These are phyloP conservation scores for Dinothrombium tinctorium DNA, from an alignment of 1,140 invertebrate genomes.

Conservation along the genomic window DNA sequence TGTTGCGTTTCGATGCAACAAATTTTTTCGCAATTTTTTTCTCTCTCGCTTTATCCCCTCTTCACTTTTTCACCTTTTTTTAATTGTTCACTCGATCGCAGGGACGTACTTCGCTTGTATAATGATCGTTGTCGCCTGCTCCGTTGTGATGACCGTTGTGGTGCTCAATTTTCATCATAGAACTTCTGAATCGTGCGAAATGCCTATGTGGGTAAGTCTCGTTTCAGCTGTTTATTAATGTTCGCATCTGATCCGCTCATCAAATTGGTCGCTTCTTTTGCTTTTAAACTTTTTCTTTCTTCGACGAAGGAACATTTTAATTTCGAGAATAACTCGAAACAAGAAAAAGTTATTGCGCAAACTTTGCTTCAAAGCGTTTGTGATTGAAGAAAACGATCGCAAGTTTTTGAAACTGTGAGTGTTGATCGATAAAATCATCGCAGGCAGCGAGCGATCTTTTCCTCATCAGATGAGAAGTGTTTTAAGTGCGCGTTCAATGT, in stretches of 20 bases:
- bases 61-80: not conserved
- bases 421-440: no score
- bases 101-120: slow-evolving; percentile 99
- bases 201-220: slow-evolving; percentile 79
- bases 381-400: no score
- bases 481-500: no score
- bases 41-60: not conserved
- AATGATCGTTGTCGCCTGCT: slow-evolving; percentile 99
- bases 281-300: no score
- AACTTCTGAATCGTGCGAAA: slow-evolving; percentile 87
- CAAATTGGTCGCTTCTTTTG: not conserved
- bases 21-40: not conserved
- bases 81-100: slow-evolving; percentile 19
- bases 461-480: no score
- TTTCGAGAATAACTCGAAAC: no score
- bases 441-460: no score
- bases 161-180: slow-evolving; percentile 99
- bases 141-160: slow-evolving; percentile 92
- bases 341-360: no score
- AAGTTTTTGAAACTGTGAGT: no score
- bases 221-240: not conserved
- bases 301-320: no score
- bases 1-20: not conserved
- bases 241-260: not conserved
- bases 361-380: no score